These are phyloP conservation scores for Cinclus cinclus DNA, from an alignment of 2,113 vertebrate species.

Conservation along the genomic window DNA sequence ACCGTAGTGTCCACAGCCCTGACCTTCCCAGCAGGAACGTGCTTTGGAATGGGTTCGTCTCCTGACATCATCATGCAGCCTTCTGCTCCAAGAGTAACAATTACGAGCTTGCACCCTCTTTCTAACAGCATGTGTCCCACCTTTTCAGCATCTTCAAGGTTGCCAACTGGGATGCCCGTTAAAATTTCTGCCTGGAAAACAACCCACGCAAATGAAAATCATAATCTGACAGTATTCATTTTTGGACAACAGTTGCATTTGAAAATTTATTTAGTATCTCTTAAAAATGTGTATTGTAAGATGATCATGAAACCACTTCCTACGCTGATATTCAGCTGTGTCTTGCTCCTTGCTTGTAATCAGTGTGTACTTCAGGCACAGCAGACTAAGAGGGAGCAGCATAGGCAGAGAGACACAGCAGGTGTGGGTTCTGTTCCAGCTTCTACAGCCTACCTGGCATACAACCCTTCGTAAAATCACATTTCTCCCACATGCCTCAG, in stretches of 20 bases:
- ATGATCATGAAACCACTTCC: slow-evolving; percentile 29
- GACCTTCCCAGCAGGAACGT: slow-evolving; percentile 80
- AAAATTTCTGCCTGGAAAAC: slow-evolving; percentile 89
- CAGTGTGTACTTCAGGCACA: neutral
- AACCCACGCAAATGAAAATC: slow-evolving; percentile 52
- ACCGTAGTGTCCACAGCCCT: slow-evolving; percentile 92
- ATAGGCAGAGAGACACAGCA: neutral
- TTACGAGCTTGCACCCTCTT: slow-evolving; percentile 83
- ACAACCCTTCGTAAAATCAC: neutral
- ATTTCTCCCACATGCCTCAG: neutral
- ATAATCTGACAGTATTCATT: slow-evolving; percentile 21
- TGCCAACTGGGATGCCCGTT: slow-evolving; percentile 78
- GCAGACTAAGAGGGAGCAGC: neutral
- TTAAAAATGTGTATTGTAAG: neutral
- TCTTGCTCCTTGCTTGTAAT: neutral
- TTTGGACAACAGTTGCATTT: slow-evolving; percentile 34
- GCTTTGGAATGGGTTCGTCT: slow-evolving; percentile 74
- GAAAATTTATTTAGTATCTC: neutral
- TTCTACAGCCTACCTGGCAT: neutral
- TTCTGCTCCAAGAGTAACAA: slow-evolving; percentile 89
- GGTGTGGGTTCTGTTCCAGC: neutral
- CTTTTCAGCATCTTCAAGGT: slow-evolving; percentile 76
- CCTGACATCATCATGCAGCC: slow-evolving; percentile 86
- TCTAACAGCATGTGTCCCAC: slow-evolving; percentile 78
- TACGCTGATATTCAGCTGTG: neutral